A percentile compares a stretch with the other conserved stretches of the same genome.
These are phyloP conservation scores for Triops cancriformis DNA, from an alignment of 1,140 invertebrate species.

Conservation along the genomic window DNA sequence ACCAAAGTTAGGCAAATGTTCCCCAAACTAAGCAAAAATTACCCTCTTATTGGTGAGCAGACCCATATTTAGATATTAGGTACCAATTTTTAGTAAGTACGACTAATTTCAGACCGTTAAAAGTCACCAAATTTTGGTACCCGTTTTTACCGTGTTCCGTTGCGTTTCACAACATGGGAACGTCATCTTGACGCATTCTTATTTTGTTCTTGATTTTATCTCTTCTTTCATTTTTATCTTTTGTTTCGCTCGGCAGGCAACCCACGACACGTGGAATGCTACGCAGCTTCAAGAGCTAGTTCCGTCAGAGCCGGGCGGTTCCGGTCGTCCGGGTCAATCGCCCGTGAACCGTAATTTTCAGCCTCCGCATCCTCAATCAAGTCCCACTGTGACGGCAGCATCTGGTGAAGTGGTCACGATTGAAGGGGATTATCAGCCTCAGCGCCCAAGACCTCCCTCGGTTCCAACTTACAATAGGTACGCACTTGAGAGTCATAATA, in stretches of 20 bases:
- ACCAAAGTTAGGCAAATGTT: too few relatives aligned
- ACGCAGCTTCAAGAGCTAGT: conserved; percentile 39
- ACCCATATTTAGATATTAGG: too few relatives aligned
- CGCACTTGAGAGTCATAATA: conserved; percentile 26
- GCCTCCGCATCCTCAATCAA: conserved; percentile 3
- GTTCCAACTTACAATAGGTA: conserved; percentile 20
- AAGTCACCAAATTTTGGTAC: too few relatives aligned
- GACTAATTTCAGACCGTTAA: too few relatives aligned
- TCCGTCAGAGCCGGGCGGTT: background rate
- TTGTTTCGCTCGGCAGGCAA: conserved; percentile 39
- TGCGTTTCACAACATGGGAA: background rate
- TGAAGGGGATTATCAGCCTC: conserved; percentile 52
- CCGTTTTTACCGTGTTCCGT: too few relatives aligned
- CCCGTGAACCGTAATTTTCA: conserved; percentile 12
- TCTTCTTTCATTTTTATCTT: conserved; percentile 26
- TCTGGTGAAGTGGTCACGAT: conserved; percentile 54
- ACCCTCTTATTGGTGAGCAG: too few relatives aligned
- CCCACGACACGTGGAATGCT: conserved; percentile 48
- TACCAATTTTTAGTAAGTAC: too few relatives aligned
- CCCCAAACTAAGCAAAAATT: too few relatives aligned
- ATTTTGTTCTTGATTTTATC: background rate
- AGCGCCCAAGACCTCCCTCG: conserved; percentile 30
- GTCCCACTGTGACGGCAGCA: background rate
- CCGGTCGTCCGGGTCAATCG: conserved; percentile 6
- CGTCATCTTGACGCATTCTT: conserved; percentile 14